These are phyloP conservation scores for Tinea trinotella DNA, from an alignment of 2,888 invertebrate genomes.

Conservation along the genomic window DNA sequence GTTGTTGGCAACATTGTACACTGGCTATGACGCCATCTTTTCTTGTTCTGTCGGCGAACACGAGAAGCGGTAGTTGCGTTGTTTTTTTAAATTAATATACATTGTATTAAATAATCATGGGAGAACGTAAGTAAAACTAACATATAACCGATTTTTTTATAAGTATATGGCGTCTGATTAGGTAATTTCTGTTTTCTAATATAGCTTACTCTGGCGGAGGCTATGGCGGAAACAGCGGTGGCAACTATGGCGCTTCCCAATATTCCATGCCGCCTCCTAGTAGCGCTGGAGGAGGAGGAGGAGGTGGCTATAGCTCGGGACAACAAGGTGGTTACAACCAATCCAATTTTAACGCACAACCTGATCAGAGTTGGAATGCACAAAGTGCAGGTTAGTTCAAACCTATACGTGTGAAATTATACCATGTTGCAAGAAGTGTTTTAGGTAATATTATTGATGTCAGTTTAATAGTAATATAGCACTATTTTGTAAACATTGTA, in stretches of 20 bases:
- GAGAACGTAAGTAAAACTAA: constrained; percentile 25
- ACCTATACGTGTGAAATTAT: neutral
- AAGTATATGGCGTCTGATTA: constrained; percentile 2
- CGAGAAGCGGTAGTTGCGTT: neutral
- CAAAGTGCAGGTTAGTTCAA: constrained; percentile 38
- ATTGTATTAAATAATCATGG: constrained; percentile 21
- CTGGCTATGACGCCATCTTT: constrained; percentile 1
- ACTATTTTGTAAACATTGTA: neutral
- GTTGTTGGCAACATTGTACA: too few relatives aligned
- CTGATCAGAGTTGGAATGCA: constrained; percentile 49
- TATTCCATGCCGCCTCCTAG: constrained; percentile 63
- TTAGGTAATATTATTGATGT: too few relatives aligned
- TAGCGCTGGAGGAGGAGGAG: constrained; percentile 49
- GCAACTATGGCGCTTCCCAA: constrained; percentile 47
- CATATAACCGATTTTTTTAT: neutral
- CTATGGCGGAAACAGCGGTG: constrained; percentile 27
- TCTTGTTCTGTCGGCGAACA: constrained; percentile 26
- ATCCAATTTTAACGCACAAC: constrained; percentile 29
- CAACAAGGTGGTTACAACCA: constrained; percentile 47
- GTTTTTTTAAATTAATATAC: neutral
- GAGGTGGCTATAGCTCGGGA: constrained; percentile 50
- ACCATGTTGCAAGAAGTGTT: too few relatives aligned
- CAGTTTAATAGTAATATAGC: too few relatives aligned
- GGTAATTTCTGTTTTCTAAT: neutral
- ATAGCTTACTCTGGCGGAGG: constrained; percentile 27